A percentile compares a stretch with the other conserved stretches of the same genome.
These are phyloP conservation scores for Drosophila nikananu DNA, from an alignment of 1,140 invertebrate genomes.

Conservation along the genomic window DNA sequence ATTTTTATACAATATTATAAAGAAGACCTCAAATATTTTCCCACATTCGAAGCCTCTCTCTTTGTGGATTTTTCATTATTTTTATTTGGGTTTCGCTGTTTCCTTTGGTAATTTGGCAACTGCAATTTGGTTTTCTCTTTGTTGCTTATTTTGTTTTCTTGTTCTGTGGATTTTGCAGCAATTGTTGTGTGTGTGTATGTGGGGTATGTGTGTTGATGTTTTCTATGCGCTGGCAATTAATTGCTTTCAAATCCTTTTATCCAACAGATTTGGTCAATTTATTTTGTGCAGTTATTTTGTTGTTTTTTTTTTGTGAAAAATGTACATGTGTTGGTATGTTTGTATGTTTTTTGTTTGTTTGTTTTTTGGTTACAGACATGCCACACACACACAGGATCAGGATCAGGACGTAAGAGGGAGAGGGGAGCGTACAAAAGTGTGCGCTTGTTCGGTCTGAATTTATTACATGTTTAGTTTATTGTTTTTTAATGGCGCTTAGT, in stretches of 20 bases:
- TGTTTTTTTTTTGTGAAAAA: conserved; percentile 40
- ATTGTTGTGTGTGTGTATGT: conserved; percentile 15
- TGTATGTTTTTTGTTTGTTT: neutral
- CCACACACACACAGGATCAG: conserved; percentile 6
- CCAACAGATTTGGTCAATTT: conserved; percentile 83
- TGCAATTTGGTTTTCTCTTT: conserved; percentile 18
- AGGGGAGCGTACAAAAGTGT: conserved; percentile 2
- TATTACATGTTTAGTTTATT: conserved; percentile 82
- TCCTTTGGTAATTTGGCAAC: conserved; percentile 22
- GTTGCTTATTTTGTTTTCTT: conserved; percentile 26
- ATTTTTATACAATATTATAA: neutral
- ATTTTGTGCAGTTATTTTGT: conserved; percentile 71
- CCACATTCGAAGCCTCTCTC: neutral
- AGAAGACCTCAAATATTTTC: neutral
- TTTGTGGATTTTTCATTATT: neutral
- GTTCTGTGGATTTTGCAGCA: conserved; percentile 18
- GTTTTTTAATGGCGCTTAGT: conserved; percentile 82
- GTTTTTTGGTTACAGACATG: conserved; percentile 14
- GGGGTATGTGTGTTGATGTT: conserved; percentile 36
- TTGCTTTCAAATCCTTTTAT: conserved; percentile 83
- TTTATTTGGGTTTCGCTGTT: neutral
- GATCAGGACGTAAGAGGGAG: conserved; percentile 11
- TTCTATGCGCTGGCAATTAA: conserved; percentile 76
- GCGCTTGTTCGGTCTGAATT: conserved; percentile 54
- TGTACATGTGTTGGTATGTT: conserved; percentile 5